phyloP scores from a whole-genome alignment of 2,797 vertebrate genomes.

The Menidia menidia region DNA sequence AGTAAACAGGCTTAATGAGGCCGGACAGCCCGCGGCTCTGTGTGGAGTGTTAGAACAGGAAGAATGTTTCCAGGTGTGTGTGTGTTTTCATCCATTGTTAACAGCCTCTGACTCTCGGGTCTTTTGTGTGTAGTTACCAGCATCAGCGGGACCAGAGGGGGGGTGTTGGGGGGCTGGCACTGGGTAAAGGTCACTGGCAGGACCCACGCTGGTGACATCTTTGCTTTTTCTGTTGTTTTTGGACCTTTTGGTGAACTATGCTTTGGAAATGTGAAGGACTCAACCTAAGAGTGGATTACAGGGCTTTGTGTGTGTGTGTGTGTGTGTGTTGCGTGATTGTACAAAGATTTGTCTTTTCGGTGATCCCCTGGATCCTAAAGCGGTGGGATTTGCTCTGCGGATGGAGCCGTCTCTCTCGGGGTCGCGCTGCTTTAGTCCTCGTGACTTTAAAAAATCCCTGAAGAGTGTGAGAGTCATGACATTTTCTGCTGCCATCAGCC shows the following conservation, averaged over 20 bases:
- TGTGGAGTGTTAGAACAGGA: too few relatives aligned
- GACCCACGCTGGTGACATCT: slow-evolving; percentile 7
- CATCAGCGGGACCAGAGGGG: slow-evolving; percentile 17
- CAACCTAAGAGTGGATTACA: slow-evolving; percentile 22
- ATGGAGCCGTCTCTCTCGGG: slow-evolving; percentile 56
- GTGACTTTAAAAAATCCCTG: slow-evolving; percentile 64
- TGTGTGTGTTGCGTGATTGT: slow-evolving; percentile 18
- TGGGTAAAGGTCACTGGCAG: slow-evolving; percentile 32
- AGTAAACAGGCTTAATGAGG: not conserved
- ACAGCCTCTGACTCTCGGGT: not conserved
- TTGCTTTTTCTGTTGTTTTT: not conserved
- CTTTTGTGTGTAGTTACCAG: slow-evolving; percentile 3
- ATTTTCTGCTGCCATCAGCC: slow-evolving; percentile 72
- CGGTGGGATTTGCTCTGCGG: slow-evolving; percentile 51
- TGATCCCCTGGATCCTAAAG: slow-evolving; percentile 38
- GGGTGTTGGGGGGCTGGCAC: not conserved
- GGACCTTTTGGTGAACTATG: not conserved
- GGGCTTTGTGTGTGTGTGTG: slow-evolving; percentile 30
- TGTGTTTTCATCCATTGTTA: not conserved
- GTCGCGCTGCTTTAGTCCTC: slow-evolving; percentile 56
- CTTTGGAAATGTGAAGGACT: slow-evolving; percentile 17
- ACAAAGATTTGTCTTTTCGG: slow-evolving; percentile 29
- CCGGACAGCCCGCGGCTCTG: too few relatives aligned
- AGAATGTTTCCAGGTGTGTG: not conserved
- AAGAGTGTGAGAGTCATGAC: slow-evolving; percentile 71